Conservation (phyloP, 2,797 vertebrate species). For the Echeneis naucrates region DNA sequence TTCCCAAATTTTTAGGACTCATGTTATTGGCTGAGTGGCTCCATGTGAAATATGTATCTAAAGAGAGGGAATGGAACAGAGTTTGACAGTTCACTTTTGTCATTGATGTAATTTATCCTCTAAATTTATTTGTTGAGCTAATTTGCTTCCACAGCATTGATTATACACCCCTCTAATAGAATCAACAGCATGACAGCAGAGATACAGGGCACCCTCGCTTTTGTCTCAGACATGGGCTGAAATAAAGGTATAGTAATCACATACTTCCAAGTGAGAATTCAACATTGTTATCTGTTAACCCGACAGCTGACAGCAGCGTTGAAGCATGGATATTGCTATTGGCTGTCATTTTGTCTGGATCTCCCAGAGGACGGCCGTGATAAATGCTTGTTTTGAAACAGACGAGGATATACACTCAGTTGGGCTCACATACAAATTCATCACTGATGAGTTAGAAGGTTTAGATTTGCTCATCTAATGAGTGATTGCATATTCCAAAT, state of each 20-base stretch:
- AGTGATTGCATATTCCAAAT: conserved; percentile 59
- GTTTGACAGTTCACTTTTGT: conserved; percentile 28
- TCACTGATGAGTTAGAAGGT: conserved; percentile 30
- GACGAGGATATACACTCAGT: conserved; percentile 33
- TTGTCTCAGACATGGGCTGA: not conserved
- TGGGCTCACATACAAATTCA: conserved; percentile 55
- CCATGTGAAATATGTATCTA: not conserved
- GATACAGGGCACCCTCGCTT: not conserved
- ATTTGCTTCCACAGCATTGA: conserved; percentile 4
- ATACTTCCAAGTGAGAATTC: conserved; percentile 13
- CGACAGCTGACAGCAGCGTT: conserved; percentile 16
- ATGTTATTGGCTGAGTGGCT: conserved; percentile 23
- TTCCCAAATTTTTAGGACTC: not conserved
- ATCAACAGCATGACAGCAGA: not conserved
- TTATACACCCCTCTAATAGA: not conserved
- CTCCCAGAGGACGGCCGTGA: conserved; percentile 38
- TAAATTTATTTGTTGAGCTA: conserved; percentile 12
- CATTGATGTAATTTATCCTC: not conserved
- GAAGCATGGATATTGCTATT: conserved; percentile 12
- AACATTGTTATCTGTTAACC: conserved; percentile 25
- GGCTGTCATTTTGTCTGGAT: conserved; percentile 28
- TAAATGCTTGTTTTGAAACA: conserved; percentile 41
- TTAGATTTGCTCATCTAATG: conserved; percentile 54
- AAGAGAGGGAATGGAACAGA: not conserved
- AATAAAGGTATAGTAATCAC: conserved; percentile 25